Percentiles rank a stretch among this genome's conserved stretches.
Conservation (phyloP, 1,140 invertebrate species). For the Papilio machaon region DNA sequence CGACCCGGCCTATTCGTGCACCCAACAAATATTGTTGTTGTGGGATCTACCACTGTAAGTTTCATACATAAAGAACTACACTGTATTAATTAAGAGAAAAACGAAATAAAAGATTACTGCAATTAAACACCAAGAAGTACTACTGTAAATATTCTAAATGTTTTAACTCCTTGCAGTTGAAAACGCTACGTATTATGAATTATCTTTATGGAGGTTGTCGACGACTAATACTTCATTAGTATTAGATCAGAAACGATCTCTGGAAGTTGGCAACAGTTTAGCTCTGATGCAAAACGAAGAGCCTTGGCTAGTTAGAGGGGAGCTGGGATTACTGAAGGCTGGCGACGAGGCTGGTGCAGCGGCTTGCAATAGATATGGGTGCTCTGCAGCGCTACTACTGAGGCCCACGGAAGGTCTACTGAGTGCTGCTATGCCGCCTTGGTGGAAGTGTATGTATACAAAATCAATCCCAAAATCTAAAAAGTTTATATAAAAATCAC, state of each 20-base stretch:
- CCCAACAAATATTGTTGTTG: too few relatives aligned
- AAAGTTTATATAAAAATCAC: not conserved
- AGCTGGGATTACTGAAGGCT: constrained; percentile 57
- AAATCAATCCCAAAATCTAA: too few relatives aligned
- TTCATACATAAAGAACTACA: too few relatives aligned
- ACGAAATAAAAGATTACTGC: too few relatives aligned
- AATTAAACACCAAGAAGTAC: too few relatives aligned
- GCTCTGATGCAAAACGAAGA: constrained; percentile 60
- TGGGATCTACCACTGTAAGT: too few relatives aligned
- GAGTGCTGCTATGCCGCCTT: constrained; percentile 63
- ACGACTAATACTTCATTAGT: constrained; percentile 68
- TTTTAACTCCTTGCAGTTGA: constrained; percentile 59
- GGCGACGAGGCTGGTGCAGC: constrained; percentile 72
- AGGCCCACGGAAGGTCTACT: constrained; percentile 68
- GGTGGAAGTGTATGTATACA: constrained; percentile 71
- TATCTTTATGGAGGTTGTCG: constrained; percentile 74
- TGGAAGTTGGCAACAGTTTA: constrained; percentile 67
- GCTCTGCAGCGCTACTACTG: constrained; percentile 63
- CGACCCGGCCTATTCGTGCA: too few relatives aligned
- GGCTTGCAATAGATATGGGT: constrained; percentile 74
- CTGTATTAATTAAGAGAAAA: too few relatives aligned
- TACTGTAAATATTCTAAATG: too few relatives aligned
- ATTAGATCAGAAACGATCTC: constrained; percentile 62
- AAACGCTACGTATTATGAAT: constrained; percentile 76
- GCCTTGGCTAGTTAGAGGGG: constrained; percentile 64